phyloP scores from a whole-genome alignment of 1,140 invertebrate species.

The Phortica variegata region DNA sequence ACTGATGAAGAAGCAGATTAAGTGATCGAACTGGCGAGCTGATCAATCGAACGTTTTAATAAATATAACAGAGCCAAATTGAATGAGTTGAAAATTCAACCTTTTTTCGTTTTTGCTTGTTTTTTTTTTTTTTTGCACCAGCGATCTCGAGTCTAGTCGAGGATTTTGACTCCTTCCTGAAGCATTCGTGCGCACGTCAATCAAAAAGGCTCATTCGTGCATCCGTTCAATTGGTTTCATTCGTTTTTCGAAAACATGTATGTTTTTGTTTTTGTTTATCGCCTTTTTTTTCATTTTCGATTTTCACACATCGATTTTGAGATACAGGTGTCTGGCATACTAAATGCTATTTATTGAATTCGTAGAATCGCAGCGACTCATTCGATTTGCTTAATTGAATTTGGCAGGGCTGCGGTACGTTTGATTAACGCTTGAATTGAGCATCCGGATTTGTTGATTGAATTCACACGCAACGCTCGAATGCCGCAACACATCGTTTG shows the following conservation, averaged over 20 bases:
- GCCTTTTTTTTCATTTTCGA: slow-evolving; percentile 19
- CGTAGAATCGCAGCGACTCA: slow-evolving; percentile 17
- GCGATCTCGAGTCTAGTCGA: no score
- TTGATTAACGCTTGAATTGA: slow-evolving; percentile 3
- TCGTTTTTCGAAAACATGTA: no score
- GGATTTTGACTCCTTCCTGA: no score
- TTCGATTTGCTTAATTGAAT: slow-evolving; percentile 42
- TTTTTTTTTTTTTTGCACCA: slow-evolving; percentile 37
- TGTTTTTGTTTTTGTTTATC: slow-evolving; percentile 11
- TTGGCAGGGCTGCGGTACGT: background rate
- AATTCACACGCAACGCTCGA: slow-evolving; percentile 49
- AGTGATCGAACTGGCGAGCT: background rate
- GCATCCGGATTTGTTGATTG: slow-evolving; percentile 28
- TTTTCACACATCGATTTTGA: slow-evolving; percentile 23
- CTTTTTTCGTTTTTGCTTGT: no score
- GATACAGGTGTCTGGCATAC: slow-evolving; percentile 25
- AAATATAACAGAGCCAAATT: slow-evolving; percentile 36
- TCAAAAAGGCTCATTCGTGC: background rate
- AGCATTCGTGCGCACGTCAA: slow-evolving; percentile 40
- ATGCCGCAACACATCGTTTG: no score
- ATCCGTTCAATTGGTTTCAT: background rate
- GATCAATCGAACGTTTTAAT: slow-evolving; percentile 5
- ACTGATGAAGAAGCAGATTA: slow-evolving; percentile 18
- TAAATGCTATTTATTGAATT: slow-evolving; percentile 35
- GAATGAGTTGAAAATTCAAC: no score